Percentiles rank a stretch among this genome's conserved stretches.
Evolutionary conservation across 2,113 vertebrate species (phyloP).

Genomic region (Alosa alosa): DNA sequence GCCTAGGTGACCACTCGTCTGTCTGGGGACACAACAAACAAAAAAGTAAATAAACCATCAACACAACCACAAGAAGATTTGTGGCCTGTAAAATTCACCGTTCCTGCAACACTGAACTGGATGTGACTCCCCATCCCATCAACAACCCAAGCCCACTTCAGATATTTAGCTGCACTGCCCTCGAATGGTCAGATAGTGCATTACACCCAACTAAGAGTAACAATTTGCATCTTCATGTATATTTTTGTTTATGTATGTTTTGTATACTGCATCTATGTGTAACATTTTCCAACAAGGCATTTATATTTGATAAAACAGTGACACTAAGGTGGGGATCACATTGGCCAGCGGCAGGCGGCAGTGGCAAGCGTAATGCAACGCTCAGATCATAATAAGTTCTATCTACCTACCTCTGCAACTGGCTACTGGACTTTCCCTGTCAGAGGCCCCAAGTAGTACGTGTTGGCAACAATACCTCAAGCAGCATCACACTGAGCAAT

Average conservation of each 20-base stretch:
- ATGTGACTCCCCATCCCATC: neutral
- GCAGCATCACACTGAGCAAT: too few species aligned
- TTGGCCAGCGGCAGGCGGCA: too few species aligned
- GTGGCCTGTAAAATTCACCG: neutral
- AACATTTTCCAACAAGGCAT: neutral
- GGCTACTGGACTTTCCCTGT: too few species aligned
- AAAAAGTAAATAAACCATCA: constrained; percentile 36
- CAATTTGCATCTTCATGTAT: too few species aligned
- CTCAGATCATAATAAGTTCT: too few species aligned
- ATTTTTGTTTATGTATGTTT: neutral
- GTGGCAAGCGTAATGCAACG: too few species aligned
- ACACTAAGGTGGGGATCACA: too few species aligned
- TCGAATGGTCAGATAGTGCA: neutral
- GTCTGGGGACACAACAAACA: constrained; percentile 72
- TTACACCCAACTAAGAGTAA: neutral
- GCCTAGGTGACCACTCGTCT: constrained; percentile 95
- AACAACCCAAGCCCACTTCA: neutral
- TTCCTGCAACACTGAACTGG: neutral
- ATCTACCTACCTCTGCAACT: too few species aligned
- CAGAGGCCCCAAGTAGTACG: too few species aligned
- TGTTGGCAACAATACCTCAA: too few species aligned
- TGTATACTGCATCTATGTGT: neutral
- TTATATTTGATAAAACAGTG: too few species aligned
- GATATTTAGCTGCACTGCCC: neutral
- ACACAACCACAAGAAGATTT: neutral